Percentiles rank a stretch among this genome's conserved stretches.
Evolutionary conservation across 1,140 invertebrate genomes (phyloP).

Genomic region (Ceratina japonica): DNA sequence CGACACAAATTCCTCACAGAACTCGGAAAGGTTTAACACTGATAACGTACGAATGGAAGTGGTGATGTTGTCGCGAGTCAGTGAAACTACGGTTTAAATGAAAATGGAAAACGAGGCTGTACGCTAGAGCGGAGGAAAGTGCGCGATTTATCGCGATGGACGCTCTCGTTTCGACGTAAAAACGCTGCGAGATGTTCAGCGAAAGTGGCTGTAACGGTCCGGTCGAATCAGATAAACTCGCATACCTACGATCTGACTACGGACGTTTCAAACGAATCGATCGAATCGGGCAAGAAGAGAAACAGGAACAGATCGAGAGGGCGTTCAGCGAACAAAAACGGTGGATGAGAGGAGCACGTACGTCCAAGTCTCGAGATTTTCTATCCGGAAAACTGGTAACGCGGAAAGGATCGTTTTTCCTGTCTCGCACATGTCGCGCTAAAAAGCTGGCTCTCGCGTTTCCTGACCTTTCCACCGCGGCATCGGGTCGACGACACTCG

Average conservation of each 20-base stretch:
- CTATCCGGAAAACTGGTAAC: too few species aligned
- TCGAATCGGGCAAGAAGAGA: slow-evolving; percentile 3
- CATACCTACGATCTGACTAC: not conserved
- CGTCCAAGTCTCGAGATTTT: too few species aligned
- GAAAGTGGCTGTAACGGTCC: slow-evolving; percentile 35
- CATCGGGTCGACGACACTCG: slow-evolving; percentile 45
- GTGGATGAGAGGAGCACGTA: not conserved
- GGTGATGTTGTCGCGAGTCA: not conserved
- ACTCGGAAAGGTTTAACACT: too few species aligned
- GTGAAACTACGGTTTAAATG: not conserved
- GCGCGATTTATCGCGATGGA: not conserved
- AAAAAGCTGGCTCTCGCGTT: slow-evolving; percentile 30
- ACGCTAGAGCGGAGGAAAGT: slow-evolving; percentile 8
- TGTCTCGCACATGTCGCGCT: slow-evolving; percentile 15
- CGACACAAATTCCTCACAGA: too few species aligned
- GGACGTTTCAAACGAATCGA: slow-evolving; percentile 13
- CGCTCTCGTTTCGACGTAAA: slow-evolving; percentile 3
- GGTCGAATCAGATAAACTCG: not conserved
- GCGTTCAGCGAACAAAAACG: not conserved
- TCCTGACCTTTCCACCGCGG: slow-evolving; percentile 46
- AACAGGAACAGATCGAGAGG: not conserved
- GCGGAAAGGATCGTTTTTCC: not conserved
- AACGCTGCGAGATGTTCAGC: slow-evolving; percentile 16
- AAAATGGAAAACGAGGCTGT: slow-evolving; percentile 27
- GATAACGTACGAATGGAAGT: too few species aligned